A percentile compares a stretch with the other conserved stretches of the same genome.
These are phyloP conservation scores for Bombus polaris DNA, from an alignment of 1,140 invertebrate genomes.

Conservation along the genomic window DNA sequence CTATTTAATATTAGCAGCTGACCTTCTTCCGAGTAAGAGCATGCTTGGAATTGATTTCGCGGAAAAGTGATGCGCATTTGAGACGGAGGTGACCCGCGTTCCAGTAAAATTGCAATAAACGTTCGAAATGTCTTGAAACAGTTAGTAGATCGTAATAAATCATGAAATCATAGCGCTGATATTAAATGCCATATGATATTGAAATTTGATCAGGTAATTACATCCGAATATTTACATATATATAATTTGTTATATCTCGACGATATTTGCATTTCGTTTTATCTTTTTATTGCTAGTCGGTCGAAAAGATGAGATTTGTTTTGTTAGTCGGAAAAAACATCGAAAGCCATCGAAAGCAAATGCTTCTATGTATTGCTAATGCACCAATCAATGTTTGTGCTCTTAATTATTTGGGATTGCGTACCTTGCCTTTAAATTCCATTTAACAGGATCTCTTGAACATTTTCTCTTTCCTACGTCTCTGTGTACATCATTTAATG, in stretches of 20 bases:
- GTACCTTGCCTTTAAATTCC: conserved; percentile 36
- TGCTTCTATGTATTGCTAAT: conserved; percentile 1
- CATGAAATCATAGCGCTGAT: not conserved
- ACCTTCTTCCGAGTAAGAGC: not conserved
- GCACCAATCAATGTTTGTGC: not conserved
- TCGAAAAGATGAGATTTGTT: not conserved
- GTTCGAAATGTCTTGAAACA: conserved; percentile 1
- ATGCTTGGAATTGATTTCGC: not conserved
- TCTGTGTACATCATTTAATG: conserved; percentile 19
- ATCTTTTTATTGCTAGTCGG: not conserved
- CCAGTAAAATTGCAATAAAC: not conserved
- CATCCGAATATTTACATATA: too few species aligned
- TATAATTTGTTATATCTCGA: not conserved
- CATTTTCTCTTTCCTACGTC: conserved; percentile 16
- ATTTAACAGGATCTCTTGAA: conserved; percentile 29
- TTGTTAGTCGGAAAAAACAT: not conserved
- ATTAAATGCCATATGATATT: conserved; percentile 14
- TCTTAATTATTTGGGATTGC: conserved; percentile 12
- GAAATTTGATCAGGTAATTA: not conserved
- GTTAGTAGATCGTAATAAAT: conserved; percentile 10
- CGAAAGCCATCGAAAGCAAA: conserved; percentile 20
- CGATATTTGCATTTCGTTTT: not conserved
- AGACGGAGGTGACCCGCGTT: not conserved
- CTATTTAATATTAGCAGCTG: not conserved
- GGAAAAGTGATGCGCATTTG: not conserved